Percentiles rank a stretch among this genome's conserved stretches.
These are phyloP conservation scores for Sarcophaga carnaria DNA, from an alignment of 2,888 invertebrate species.

Conservation along the genomic window DNA sequence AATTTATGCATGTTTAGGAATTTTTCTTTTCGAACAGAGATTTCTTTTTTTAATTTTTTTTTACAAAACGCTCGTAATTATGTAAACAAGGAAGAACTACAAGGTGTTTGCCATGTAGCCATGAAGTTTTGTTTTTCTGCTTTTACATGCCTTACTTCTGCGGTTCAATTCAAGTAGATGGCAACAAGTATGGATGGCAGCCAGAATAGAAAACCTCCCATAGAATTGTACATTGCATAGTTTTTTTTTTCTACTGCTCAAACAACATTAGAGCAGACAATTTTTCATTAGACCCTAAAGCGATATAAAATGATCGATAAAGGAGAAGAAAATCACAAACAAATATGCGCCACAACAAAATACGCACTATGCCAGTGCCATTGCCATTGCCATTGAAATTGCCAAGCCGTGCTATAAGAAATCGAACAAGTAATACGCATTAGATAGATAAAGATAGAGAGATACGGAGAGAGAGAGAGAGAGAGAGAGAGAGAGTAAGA, in stretches of 20 bases:
- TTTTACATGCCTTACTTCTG: slow-evolving; percentile 43
- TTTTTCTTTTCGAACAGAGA: background rate
- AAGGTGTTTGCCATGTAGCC: slow-evolving; percentile 54
- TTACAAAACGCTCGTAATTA: slow-evolving; percentile 51
- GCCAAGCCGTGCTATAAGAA: no score
- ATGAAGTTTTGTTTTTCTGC: slow-evolving; percentile 45
- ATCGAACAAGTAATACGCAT: no score
- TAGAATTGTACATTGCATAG: slow-evolving; percentile 38
- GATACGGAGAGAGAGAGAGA: background rate
- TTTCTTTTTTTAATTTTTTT: background rate
- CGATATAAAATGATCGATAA: slow-evolving; percentile 52
- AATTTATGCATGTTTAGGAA: background rate
- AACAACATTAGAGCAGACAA: slow-evolving; percentile 15
- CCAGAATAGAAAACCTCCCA: slow-evolving; percentile 22
- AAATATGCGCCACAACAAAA: slow-evolving; percentile 37
- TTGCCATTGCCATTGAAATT: no score
- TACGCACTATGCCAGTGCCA: slow-evolving; percentile 3
- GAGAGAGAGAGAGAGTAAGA: background rate
- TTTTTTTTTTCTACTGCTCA: background rate
- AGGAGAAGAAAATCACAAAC: slow-evolving; percentile 26
- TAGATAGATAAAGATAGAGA: slow-evolving; percentile 8
- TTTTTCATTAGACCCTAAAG: slow-evolving; percentile 49
- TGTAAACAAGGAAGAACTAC: slow-evolving; percentile 64
- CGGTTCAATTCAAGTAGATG: background rate
- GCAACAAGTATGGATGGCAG: slow-evolving; percentile 12